Percentiles rank a stretch among this genome's conserved stretches.
These are phyloP conservation scores for Phyllostomus discolor DNA, from an alignment of 2,113 vertebrate species.

Conservation along the genomic window DNA sequence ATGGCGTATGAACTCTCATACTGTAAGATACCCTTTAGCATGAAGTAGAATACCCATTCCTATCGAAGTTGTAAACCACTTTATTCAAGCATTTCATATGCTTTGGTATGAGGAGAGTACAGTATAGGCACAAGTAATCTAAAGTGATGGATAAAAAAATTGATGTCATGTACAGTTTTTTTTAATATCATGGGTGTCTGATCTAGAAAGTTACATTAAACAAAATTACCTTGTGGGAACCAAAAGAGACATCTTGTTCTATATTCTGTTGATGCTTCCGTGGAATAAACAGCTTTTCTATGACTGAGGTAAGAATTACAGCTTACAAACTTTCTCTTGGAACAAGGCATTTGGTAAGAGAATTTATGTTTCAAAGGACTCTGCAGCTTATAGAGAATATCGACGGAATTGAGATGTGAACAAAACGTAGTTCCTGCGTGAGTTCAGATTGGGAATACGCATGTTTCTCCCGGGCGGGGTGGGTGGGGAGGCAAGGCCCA, in stretches of 20 bases:
- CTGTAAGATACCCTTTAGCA: neutral
- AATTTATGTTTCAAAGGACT: neutral
- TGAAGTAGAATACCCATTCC: neutral
- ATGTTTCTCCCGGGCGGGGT: neutral
- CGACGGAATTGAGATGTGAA: neutral
- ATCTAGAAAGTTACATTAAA: slow-evolving; percentile 37
- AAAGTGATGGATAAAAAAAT: neutral
- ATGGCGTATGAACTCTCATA: neutral
- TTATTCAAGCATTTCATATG: neutral
- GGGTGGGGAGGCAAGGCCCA: neutral
- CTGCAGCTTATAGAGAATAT: neutral
- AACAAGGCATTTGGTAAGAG: neutral
- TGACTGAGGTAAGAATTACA: neutral
- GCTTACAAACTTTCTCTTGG: neutral
- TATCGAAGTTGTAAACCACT: neutral
- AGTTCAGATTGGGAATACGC: neutral
- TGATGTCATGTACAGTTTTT: neutral
- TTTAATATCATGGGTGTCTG: neutral
- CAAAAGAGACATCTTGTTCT: neutral
- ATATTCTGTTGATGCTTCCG: neutral
- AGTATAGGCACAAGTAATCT: neutral
- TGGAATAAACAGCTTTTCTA: neutral
- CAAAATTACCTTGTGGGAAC: neutral
- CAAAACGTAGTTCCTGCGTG: neutral
- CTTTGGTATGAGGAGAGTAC: neutral